Conservation (phyloP, 1,140 invertebrate genomes). For the Drosophila ogumai region DNA sequence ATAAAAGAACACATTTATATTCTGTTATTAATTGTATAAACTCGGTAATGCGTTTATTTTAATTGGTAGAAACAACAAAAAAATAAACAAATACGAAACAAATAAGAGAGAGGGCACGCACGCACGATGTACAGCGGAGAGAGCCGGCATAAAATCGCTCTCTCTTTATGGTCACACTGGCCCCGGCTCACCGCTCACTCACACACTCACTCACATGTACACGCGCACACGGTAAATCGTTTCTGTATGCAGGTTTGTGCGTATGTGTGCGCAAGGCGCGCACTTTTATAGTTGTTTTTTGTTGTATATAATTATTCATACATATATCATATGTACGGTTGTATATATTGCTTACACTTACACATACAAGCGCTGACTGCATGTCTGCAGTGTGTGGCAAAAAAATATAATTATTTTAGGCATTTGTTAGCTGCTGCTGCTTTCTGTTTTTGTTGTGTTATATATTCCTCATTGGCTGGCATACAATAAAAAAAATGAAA, state of each 20-base stretch:
- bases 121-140: slow-evolving; percentile 12
- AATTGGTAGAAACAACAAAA: not conserved
- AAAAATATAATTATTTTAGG: slow-evolving; percentile 40
- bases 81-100: slow-evolving; percentile 6
- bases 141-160: slow-evolving; percentile 17
- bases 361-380: slow-evolving; percentile 48
- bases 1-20: slow-evolving; percentile 12
- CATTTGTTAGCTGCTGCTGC: slow-evolving; percentile 34
- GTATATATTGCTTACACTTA: slow-evolving; percentile 32
- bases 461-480: slow-evolving; percentile 10
- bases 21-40: not conserved
- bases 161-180: slow-evolving; percentile 61
- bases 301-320: slow-evolving; percentile 23
- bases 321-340: slow-evolving; percentile 11
- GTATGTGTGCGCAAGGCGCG: slow-evolving; percentile 20
- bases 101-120: slow-evolving; percentile 1
- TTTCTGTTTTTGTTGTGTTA: slow-evolving; percentile 12
- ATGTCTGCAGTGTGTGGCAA: slow-evolving; percentile 44
- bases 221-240: slow-evolving; percentile 43
- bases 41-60: not conserved
- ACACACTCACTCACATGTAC: slow-evolving; percentile 5
- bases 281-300: slow-evolving; percentile 37
- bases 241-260: slow-evolving; percentile 21
- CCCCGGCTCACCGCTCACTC: slow-evolving; percentile 20
- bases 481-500: slow-evolving; percentile 21